A percentile compares a stretch with the other conserved stretches of the same genome.
phyloP scores from a whole-genome alignment of 1,140 invertebrate species.

The Battus philenor region DNA sequence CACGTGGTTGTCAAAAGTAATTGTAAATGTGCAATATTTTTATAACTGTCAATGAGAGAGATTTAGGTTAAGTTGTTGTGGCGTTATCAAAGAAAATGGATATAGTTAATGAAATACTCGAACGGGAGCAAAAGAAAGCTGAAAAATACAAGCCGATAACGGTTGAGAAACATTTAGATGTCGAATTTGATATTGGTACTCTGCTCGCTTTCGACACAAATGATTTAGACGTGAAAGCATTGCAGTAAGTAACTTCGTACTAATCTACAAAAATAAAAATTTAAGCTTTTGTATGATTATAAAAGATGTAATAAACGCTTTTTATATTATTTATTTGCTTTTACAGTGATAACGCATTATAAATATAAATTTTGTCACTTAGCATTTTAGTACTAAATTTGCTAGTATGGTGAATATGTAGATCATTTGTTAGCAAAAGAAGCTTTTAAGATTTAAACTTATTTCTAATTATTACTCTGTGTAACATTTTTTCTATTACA shows the following conservation, averaged over 20 bases:
- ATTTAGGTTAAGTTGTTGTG: slow-evolving; percentile 11
- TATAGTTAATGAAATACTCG: slow-evolving; percentile 79
- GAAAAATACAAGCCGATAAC: slow-evolving; percentile 81
- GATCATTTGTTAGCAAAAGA: too few relatives aligned
- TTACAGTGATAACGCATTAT: too few relatives aligned
- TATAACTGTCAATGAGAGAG: slow-evolving; percentile 6
- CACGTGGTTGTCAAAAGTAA: slow-evolving; percentile 20
- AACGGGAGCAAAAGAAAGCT: slow-evolving; percentile 77
- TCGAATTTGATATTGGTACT: slow-evolving; percentile 83
- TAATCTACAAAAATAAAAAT: too few relatives aligned
- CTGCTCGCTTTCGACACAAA: slow-evolving; percentile 82
- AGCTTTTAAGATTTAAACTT: too few relatives aligned
- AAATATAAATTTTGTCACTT: too few relatives aligned
- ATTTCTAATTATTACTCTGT: too few relatives aligned
- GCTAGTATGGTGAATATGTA: too few relatives aligned
- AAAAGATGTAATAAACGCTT: too few relatives aligned
- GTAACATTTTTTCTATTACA: too few relatives aligned
- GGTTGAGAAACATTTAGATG: slow-evolving; percentile 83
- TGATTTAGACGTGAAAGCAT: slow-evolving; percentile 77
- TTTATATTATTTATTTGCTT: too few relatives aligned
- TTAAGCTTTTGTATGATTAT: too few relatives aligned
- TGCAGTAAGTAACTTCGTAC: slow-evolving; percentile 79
- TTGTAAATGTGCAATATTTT: neutral
- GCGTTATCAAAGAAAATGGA: slow-evolving; percentile 69
- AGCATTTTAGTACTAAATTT: too few relatives aligned